These are phyloP conservation scores for Pristionchus mayeri DNA, from an alignment of 2,888 invertebrate species.

Conservation along the genomic window DNA sequence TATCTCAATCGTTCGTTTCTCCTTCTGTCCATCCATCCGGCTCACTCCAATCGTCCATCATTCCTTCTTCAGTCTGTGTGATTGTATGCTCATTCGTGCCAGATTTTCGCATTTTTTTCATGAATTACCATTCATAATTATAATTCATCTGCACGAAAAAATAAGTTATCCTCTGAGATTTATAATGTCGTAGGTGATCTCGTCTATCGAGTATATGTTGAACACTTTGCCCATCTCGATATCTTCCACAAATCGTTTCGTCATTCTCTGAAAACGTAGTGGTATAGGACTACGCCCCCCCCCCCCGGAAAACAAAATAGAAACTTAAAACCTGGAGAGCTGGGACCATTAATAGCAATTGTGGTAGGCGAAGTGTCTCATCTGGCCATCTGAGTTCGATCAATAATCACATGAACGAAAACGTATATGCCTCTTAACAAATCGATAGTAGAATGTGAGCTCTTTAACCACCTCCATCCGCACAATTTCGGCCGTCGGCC, in stretches of 20 bases:
- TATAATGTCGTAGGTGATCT: slow-evolving; percentile 36
- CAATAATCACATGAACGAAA: background rate
- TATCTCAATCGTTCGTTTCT: too few relatives aligned
- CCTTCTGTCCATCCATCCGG: too few relatives aligned
- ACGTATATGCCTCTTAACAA: background rate
- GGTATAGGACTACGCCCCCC: background rate
- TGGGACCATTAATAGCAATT: slow-evolving; percentile 31
- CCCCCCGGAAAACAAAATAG: too few relatives aligned
- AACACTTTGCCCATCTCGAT: slow-evolving; percentile 47
- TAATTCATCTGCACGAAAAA: too few relatives aligned
- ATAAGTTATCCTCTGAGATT: slow-evolving; percentile 40
- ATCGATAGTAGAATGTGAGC: slow-evolving; percentile 44
- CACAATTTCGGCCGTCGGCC: background rate
- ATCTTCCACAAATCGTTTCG: slow-evolving; percentile 36
- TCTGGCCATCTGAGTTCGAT: background rate
- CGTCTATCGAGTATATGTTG: slow-evolving; percentile 42
- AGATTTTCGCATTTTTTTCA: too few relatives aligned
- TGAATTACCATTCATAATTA: too few relatives aligned
- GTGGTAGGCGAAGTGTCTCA: background rate
- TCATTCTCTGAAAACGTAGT: slow-evolving; percentile 38
- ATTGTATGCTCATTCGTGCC: too few relatives aligned
- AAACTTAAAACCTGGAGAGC: slow-evolving; percentile 47
- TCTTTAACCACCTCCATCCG: slow-evolving; percentile 27
- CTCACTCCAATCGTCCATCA: too few relatives aligned
- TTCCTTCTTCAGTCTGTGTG: too few relatives aligned